Conservation (phyloP, 1,140 invertebrate genomes). For the Lordiphosa stackelbergi region DNA sequence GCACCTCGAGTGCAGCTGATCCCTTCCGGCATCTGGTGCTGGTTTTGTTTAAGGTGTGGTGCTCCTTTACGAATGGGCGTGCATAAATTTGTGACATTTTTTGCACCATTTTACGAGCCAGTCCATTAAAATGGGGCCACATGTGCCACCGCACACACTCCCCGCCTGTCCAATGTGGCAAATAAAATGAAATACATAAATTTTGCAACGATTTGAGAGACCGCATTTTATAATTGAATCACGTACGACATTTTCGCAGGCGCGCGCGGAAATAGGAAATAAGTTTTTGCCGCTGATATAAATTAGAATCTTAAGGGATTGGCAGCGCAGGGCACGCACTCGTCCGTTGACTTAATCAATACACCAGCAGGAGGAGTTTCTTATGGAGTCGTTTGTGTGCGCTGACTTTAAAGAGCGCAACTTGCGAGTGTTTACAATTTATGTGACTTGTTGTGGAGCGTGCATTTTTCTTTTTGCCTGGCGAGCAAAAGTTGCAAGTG, state of each 20-base stretch:
- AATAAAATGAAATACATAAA: conserved; percentile 77
- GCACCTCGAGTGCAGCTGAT: conserved; percentile 24
- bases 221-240: conserved; percentile 77
- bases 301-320: conserved; percentile 76
- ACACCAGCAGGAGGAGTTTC: conserved; percentile 25
- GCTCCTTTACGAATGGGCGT: conserved; percentile 52
- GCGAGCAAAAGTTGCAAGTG: conserved; percentile 61
- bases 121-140: conserved; percentile 71
- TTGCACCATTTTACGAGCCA: conserved; percentile 66
- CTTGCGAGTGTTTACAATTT: conserved; percentile 44
- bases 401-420: conserved; percentile 33
- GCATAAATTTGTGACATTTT: conserved; percentile 72
- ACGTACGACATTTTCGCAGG: conserved; percentile 70
- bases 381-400: conserved; percentile 3
- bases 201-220: conserved; percentile 77
- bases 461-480: conserved; percentile 17
- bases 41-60: conserved; percentile 47
- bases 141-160: conserved; percentile 43
- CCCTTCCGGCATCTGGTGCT: conserved; percentile 8
- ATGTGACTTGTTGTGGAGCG: conserved; percentile 43
- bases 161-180: conserved; percentile 42
- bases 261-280: conserved; percentile 65
- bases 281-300: conserved; percentile 72
- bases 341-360: conserved; percentile 55
- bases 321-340: conserved; percentile 18